Conservation (phyloP, 2,888 invertebrate species). For the Bombylius major region DNA sequence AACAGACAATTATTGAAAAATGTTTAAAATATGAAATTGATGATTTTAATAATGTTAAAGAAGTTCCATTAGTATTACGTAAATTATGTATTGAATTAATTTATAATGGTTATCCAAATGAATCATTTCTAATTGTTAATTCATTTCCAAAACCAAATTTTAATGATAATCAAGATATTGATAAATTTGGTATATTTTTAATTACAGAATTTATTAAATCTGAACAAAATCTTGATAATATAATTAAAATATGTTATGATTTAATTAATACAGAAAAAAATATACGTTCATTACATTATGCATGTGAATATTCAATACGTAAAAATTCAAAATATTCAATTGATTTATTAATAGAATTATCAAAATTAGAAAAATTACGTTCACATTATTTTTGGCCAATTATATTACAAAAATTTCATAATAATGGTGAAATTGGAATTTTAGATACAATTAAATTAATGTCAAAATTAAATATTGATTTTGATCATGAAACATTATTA, state of each 20-base stretch:
- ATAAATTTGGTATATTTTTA: slow-evolving; percentile 43
- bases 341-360: slow-evolving; percentile 22
- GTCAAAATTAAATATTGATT: slow-evolving; percentile 40
- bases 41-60: slow-evolving; percentile 21
- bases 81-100: slow-evolving; percentile 42
- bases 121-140: slow-evolving; percentile 38
- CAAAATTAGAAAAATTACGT: slow-evolving; percentile 27
- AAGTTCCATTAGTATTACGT: slow-evolving; percentile 23
- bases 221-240: slow-evolving; percentile 31
- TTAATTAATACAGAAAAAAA: slow-evolving; percentile 26
- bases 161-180: slow-evolving; percentile 38
- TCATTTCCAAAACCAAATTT: slow-evolving; percentile 26
- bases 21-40: slow-evolving; percentile 23
- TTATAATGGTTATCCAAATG: slow-evolving; percentile 38
- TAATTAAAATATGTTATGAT: slow-evolving; percentile 26
- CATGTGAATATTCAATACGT: slow-evolving; percentile 42
- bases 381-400: slow-evolving; percentile 58
- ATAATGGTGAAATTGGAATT: slow-evolving; percentile 41
- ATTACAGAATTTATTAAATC: slow-evolving; percentile 47
- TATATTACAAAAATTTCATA: slow-evolving; percentile 38
- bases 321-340: slow-evolving; percentile 20
- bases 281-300: slow-evolving; percentile 37
- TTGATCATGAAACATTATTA: slow-evolving; percentile 45
- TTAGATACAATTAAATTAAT: slow-evolving; percentile 43
- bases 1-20: slow-evolving; percentile 15